Percentiles rank a stretch among this genome's conserved stretches.
phyloP scores from a whole-genome alignment of 2,113 vertebrate species.

The Pedionomus torquatus region DNA sequence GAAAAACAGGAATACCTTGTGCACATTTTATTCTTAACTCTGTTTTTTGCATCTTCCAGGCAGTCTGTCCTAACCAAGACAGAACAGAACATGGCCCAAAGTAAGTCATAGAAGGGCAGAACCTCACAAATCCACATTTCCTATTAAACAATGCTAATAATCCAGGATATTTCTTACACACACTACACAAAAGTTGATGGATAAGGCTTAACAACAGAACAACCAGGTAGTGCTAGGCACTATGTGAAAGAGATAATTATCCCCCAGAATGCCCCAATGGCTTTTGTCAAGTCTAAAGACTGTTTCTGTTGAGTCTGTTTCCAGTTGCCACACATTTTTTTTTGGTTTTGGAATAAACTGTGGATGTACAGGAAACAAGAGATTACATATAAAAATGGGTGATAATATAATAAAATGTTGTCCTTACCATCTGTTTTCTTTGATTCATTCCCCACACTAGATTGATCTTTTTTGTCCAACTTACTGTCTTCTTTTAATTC shows the following conservation, averaged over 20 bases:
- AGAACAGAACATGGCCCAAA: not conserved
- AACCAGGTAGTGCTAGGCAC: not conserved
- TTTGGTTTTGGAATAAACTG: not conserved
- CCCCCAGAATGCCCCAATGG: not conserved
- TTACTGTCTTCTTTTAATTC: constrained; percentile 76
- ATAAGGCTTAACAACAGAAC: not conserved
- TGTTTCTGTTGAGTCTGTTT: not conserved
- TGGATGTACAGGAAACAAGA: not conserved
- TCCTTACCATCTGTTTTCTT: constrained; percentile 80
- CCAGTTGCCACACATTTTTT: not conserved
- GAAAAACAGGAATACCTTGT: not conserved
- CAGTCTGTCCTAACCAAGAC: not conserved
- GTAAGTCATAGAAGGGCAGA: not conserved
- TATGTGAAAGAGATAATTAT: not conserved
- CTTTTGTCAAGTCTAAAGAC: not conserved
- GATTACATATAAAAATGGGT: not conserved
- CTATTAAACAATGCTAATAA: not conserved
- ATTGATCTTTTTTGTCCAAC: constrained; percentile 73
- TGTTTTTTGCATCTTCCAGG: not conserved
- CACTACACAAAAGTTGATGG: not conserved
- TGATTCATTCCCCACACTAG: constrained; percentile 60
- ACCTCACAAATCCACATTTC: not conserved
- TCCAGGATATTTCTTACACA: constrained; percentile 17
- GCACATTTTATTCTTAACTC: not conserved
- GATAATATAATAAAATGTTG: not conserved